A percentile compares a stretch with the other conserved stretches of the same genome.
These are phyloP conservation scores for Rhabditoides inermis DNA, from an alignment of 2,888 invertebrate genomes.

Conservation along the genomic window DNA sequence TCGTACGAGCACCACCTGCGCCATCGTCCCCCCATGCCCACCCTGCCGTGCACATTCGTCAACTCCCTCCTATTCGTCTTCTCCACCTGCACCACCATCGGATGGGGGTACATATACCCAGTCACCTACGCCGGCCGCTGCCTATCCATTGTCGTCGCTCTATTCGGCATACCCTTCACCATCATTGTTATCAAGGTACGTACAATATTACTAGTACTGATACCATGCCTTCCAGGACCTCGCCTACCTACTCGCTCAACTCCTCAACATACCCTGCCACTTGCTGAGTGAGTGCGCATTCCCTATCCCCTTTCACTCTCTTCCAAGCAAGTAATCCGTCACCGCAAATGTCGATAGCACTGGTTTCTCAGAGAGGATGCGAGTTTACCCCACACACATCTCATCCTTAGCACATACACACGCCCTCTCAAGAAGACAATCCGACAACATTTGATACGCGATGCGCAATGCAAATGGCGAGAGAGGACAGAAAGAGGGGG, in stretches of 20 bases:
- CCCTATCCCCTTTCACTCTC: too few species aligned
- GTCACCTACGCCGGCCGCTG: slow-evolving; percentile 50
- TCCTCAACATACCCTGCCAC: slow-evolving; percentile 31
- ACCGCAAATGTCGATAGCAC: too few species aligned
- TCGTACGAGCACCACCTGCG: slow-evolving; percentile 20
- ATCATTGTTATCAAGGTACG: slow-evolving; percentile 53
- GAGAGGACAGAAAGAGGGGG: too few species aligned
- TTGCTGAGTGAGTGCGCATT: slow-evolving; percentile 22
- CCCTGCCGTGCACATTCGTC: slow-evolving; percentile 13
- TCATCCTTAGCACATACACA: too few species aligned
- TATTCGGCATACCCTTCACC: slow-evolving; percentile 54
- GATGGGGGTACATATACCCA: slow-evolving; percentile 54
- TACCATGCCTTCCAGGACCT: too few species aligned
- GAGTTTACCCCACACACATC: too few species aligned
- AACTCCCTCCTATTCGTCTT: slow-evolving; percentile 25
- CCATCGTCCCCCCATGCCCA: slow-evolving; percentile 20
- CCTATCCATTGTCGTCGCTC: slow-evolving; percentile 52
- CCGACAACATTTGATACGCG: too few species aligned
- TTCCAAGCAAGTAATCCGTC: too few species aligned
- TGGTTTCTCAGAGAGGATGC: too few species aligned
- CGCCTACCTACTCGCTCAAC: slow-evolving; percentile 21
- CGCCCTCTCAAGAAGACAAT: too few species aligned
- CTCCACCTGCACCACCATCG: slow-evolving; percentile 27
- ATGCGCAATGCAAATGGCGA: too few species aligned
- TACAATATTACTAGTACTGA: too few species aligned